Conservation (phyloP, 1,140 invertebrate species). For the Drosophila nebulosa region DNA sequence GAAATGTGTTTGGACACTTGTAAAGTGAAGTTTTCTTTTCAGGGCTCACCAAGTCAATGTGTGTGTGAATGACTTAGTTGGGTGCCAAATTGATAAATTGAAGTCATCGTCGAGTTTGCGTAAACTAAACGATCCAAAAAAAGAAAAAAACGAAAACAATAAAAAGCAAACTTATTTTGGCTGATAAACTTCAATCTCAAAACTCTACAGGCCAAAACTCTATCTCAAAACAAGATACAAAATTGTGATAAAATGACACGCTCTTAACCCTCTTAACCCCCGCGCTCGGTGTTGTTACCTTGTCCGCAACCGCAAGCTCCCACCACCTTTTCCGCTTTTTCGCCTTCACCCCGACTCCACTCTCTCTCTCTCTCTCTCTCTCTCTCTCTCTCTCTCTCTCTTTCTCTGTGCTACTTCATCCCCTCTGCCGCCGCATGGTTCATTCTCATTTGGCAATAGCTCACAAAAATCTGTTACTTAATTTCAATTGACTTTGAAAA, state of each 20-base stretch:
- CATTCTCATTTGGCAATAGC: conserved; percentile 10
- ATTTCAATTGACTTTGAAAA: conserved; percentile 77
- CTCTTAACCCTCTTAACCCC: neutral
- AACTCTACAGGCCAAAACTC: too few species aligned
- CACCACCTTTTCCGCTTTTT: neutral
- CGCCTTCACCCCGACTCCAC: neutral
- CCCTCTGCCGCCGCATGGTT: neutral
- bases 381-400: too few species aligned
- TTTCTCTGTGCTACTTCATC: neutral
- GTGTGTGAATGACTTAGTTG: neutral
- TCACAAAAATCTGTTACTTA: conserved; percentile 74
- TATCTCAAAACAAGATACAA: neutral
- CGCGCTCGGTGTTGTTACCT: neutral
- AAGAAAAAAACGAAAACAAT: too few species aligned
- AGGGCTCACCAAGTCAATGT: neutral
- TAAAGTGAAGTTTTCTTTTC: conserved; percentile 5
- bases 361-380: neutral
- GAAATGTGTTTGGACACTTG: conserved; percentile 9
- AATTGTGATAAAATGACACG: neutral
- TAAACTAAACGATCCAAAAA: neutral
- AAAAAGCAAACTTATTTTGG: neutral
- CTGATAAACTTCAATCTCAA: neutral
- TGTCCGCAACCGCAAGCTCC: neutral
- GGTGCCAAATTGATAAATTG: conserved; percentile 1
- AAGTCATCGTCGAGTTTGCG: neutral